Evolutionary conservation across 2,797 vertebrate genomes (phyloP).

Genomic region (Myotis vivesi): DNA sequence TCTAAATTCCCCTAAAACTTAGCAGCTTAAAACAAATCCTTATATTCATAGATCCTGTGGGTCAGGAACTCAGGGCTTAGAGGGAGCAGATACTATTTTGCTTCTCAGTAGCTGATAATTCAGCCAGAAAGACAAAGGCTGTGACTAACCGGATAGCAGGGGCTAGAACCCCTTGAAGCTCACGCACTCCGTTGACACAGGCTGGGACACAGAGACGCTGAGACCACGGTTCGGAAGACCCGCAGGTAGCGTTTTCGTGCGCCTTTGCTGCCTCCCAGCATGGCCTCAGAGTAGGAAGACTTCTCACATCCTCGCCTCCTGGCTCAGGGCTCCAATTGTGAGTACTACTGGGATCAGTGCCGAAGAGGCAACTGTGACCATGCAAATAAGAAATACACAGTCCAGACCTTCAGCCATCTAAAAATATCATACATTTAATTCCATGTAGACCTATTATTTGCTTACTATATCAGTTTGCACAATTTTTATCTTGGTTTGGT

Average conservation of each 20-base stretch:
- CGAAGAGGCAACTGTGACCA: neutral
- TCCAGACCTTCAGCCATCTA: neutral
- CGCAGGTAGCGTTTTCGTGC: fast-evolving
- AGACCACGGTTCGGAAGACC: neutral
- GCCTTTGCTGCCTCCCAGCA: neutral
- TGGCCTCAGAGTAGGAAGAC: neutral
- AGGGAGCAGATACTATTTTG: neutral
- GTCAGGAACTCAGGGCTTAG: neutral
- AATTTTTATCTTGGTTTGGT: neutral
- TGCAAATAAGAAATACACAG: neutral
- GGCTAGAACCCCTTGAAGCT: neutral
- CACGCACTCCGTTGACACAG: neutral
- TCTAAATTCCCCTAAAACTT: neutral
- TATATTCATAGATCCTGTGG: neutral
- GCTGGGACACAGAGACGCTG: neutral
- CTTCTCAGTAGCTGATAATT: neutral
- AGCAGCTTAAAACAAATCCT: neutral
- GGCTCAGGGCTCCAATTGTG: neutral
- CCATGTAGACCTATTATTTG: neutral
- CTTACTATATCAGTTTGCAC: neutral
- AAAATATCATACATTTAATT: neutral
- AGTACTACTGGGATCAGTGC: neutral
- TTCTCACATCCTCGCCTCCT: neutral
- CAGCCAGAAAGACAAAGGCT: neutral
- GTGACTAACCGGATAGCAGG: neutral